Percentiles rank a stretch among this genome's conserved stretches.
These are phyloP conservation scores for Palythoa grandiflora DNA, from an alignment of 92 coral and sea anemone species.

Conservation along the genomic window DNA sequence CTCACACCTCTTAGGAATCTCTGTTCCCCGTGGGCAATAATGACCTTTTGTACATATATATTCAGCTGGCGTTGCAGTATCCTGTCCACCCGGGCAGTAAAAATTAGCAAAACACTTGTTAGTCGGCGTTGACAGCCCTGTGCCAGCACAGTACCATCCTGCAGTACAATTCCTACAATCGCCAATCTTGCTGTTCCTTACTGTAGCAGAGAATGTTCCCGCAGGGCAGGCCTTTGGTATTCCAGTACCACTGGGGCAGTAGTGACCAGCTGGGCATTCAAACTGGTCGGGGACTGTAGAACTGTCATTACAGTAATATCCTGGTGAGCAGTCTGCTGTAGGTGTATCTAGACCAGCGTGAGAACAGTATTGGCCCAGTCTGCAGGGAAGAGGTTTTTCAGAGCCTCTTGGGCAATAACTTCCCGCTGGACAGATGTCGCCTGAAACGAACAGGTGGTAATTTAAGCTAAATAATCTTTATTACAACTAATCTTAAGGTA, in stretches of 20 bases:
- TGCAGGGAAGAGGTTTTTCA: slow-evolving; percentile 79
- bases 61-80: slow-evolving; percentile 78
- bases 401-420: slow-evolving; percentile 91
- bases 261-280: slow-evolving; percentile 90
- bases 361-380: slow-evolving; percentile 85
- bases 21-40: slow-evolving; percentile 79
- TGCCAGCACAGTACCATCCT: slow-evolving; percentile 89
- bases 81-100: slow-evolving; percentile 96
- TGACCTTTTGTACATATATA: slow-evolving; percentile 87
- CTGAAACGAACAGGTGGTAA: slow-evolving; percentile 44
- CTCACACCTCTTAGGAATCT: slow-evolving; percentile 80
- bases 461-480: not conserved
- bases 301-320: slow-evolving; percentile 93
- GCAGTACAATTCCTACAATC: slow-evolving; percentile 72
- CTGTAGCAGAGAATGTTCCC: slow-evolving; percentile 87
- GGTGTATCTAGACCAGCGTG: slow-evolving; percentile 76
- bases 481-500: not conserved
- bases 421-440: slow-evolving; percentile 97
- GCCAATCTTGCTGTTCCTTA: slow-evolving; percentile 42
- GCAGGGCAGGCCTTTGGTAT: slow-evolving; percentile 85
- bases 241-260: slow-evolving; percentile 93
- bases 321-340: slow-evolving; percentile 79
- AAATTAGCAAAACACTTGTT: slow-evolving; percentile 74
- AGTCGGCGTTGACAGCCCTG: slow-evolving; percentile 80
- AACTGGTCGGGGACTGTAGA: slow-evolving; percentile 92